phyloP scores from a whole-genome alignment of 1,140 invertebrate genomes.

The Bombus soroeensis region DNA sequence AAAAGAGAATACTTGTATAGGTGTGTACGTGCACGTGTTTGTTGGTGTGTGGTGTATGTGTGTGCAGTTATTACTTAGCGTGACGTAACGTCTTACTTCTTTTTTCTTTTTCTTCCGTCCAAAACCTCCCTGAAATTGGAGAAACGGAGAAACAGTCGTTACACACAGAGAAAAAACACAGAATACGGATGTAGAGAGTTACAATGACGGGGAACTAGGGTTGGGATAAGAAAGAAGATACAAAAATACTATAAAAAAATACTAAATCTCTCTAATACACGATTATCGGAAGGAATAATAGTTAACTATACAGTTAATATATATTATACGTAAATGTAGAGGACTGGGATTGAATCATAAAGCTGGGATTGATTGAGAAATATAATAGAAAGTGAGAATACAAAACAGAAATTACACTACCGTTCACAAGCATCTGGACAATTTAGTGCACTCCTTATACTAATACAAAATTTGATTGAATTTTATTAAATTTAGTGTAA shows the following conservation, averaged over 20 bases:
- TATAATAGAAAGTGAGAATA: not conserved
- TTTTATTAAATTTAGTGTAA: not conserved
- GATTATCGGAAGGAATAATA: not conserved
- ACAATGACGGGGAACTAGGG: not conserved
- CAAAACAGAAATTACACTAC: conserved; percentile 40
- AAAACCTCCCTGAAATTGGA: conserved; percentile 92
- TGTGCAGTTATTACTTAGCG: conserved; percentile 79
- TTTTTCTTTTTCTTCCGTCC: conserved; percentile 98
- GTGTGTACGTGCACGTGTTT: not conserved
- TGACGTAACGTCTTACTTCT: conserved; percentile 92
- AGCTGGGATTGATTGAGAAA: not conserved
- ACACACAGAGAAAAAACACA: conserved; percentile 82
- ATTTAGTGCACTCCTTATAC: not conserved
- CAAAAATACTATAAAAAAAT: not conserved
- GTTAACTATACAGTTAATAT: not conserved
- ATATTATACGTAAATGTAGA: not conserved
- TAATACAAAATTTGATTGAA: not conserved
- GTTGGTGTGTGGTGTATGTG: not conserved
- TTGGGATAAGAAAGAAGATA: not conserved
- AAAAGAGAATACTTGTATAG: not conserved
- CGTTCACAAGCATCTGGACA: not conserved
- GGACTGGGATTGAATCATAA: not conserved
- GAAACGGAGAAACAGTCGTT: conserved; percentile 83
- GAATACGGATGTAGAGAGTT: conserved; percentile 50
- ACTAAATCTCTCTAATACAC: not conserved